Evolutionary conservation across 1,140 invertebrate species (phyloP), one percentile per base, ranked within the genome.

Genomic region (Phortica variegata): DNA sequence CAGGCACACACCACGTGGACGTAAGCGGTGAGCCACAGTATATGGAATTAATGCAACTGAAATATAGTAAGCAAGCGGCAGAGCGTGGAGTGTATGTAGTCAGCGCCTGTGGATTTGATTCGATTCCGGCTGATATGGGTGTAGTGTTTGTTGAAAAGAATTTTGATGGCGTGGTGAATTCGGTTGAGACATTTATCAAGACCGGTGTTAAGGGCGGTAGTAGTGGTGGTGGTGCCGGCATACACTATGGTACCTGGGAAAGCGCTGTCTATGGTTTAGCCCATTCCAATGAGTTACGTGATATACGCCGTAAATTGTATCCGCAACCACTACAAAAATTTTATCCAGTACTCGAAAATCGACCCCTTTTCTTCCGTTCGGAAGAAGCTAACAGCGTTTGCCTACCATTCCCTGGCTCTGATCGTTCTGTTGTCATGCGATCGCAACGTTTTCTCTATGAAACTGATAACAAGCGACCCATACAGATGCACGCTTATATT

Each of bases 1-100:
- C 83, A 39, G 83, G 82, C 51, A 86, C 93, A 0, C 85, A 94
- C 79, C 87, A 96, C 75, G 83, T 98, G 5, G 95, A 98, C 79
- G 86, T 98, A 13, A 90, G 85, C 75, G 94, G 91, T 12, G 95
- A 97, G 77, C 88, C 91, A 2, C 73, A 94, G 85, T 97, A 85
- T 65, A 86, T 97, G 74, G 92, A 97, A 77, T 79, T 61, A 18
- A 91, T 95, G 79, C 89, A 93, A 72, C 66, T 93, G 32, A 78
- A 87, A 55, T 94, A 95, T 75, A 80, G 90, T 61, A 79, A 86
- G 43, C 73, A 80, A 41, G 95, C 95, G 0, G 77, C 85, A 66
- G 83, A 92, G 44, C 87, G 86, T 13, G 86, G 80, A 4, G 79
- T 94, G 1, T 95, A 91, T 65, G 79, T 97, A 8, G 77, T 98